Base-by-base conservation (phyloP, 1,140 invertebrate genomes). In the Temnothorax longispinosus region DNA sequence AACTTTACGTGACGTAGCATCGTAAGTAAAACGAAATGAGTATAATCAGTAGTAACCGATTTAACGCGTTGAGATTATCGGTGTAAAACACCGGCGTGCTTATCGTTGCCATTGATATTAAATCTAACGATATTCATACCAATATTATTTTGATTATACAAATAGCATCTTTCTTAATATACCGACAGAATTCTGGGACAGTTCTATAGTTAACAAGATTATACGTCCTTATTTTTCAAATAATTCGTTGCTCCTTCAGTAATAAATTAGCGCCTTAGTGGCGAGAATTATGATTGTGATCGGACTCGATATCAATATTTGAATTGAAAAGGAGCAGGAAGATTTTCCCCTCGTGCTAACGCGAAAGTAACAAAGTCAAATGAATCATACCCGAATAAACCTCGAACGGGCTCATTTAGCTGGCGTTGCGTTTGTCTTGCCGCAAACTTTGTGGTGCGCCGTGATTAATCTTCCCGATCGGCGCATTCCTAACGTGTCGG, bases 381-480 rank as follows among this genome's bases (percentile, higher is more conserved):
- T 27, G 32, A 44, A 60, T 38, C 50, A 35, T 56, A 64, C 32
- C 21, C 56, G 50, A 88, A 88, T 88, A 87, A 58, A 81, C 47
- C 56, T 52, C 0, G 47, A 44, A 52, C 21, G 21, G 32, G n/a
- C 41, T 65, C 75, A 44, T 87, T 81, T 81, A 87, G 64, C 27
- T 18, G n/a, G 56, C 38, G 18, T 69, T 6, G 60, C 56, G 54
- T 54, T 87, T 60, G 74, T 87, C 78, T 52, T 38, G 11, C 69
- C 5, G 71, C 78, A 56, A 92, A 87, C 89, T 90, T 47, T 64
- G 60, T 77, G 75, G 44, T 65, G 52, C 21, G 41, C 13, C 54
- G 85, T 81, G 87, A 92, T 92, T 91, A 92, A 92, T 92, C 90
- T 89, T 90, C 32, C 80, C 27, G 56, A 56, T 75, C 58, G 56